phyloP scores from a whole-genome alignment of 2,797 vertebrate species.

The Margarornis squamiger region DNA sequence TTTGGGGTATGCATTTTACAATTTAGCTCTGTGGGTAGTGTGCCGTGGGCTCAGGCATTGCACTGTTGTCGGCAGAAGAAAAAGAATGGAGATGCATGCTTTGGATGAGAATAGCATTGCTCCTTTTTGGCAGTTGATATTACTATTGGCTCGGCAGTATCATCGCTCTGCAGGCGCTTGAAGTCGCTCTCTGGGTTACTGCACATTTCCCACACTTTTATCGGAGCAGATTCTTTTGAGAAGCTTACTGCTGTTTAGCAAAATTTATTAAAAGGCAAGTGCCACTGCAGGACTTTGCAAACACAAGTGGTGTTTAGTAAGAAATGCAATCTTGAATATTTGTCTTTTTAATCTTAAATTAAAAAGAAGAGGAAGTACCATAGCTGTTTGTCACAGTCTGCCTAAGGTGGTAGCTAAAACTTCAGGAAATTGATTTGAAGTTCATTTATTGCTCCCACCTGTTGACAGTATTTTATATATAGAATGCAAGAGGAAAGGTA shows the following conservation, averaged over 20 bases:
- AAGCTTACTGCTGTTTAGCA: background rate
- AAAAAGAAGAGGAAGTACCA: background rate
- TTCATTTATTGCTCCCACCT: background rate
- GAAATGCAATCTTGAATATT: background rate
- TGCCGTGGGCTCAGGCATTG: background rate
- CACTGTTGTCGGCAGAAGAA: background rate
- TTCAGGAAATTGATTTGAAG: background rate
- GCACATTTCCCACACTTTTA: background rate
- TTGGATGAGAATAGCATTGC: background rate
- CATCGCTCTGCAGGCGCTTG: background rate
- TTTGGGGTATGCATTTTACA: background rate
- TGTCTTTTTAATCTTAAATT: background rate
- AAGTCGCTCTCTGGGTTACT: background rate
- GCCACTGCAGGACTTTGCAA: background rate
- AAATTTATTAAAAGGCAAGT: background rate
- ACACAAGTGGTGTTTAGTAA: background rate
- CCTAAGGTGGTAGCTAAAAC: background rate
- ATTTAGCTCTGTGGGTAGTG: background rate
- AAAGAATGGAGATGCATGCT: background rate
- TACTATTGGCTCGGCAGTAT: background rate
- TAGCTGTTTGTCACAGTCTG: background rate
- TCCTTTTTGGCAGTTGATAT: background rate
- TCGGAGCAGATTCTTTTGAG: background rate
- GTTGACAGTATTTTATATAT: background rate
- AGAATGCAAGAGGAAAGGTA: background rate